Conservation (phyloP, 2,797 vertebrate genomes). For the Sternotherus odoratus region DNA sequence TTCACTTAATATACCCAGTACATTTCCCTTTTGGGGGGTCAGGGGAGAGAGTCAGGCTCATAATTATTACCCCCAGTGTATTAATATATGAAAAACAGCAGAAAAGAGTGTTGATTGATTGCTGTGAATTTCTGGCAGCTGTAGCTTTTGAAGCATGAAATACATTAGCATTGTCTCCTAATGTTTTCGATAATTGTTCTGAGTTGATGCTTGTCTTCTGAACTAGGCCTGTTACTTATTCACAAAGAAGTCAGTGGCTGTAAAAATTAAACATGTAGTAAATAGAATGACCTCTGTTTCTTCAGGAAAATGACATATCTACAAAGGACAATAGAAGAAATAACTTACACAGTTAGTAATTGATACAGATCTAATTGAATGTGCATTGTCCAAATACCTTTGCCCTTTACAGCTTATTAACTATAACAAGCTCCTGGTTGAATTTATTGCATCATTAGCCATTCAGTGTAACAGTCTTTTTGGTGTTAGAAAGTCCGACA, state of each 20-base stretch:
- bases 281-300: slow-evolving; percentile 58
- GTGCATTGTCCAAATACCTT: slow-evolving; percentile 62
- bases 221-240: slow-evolving; percentile 70
- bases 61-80: slow-evolving; percentile 46
- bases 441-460: slow-evolving; percentile 62
- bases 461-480: slow-evolving; percentile 23
- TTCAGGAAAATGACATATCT: slow-evolving; percentile 35
- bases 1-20: slow-evolving; percentile 54
- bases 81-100: slow-evolving; percentile 57
- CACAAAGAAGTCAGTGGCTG: slow-evolving; percentile 58
- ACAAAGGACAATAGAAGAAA: slow-evolving; percentile 59
- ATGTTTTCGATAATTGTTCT: slow-evolving; percentile 67
- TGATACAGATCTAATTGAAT: slow-evolving; percentile 57
- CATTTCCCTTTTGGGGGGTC: slow-evolving; percentile 34
- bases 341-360: slow-evolving; percentile 11
- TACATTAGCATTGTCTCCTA: slow-evolving; percentile 70
- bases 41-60: slow-evolving; percentile 4
- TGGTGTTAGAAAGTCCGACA: background rate
- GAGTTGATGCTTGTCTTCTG: slow-evolving; percentile 62
- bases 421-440: slow-evolving; percentile 48
- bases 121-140: slow-evolving; percentile 67
- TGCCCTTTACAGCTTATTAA: slow-evolving; percentile 71
- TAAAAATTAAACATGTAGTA: slow-evolving; percentile 70
- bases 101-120: slow-evolving; percentile 71
- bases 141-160: slow-evolving; percentile 76